These are phyloP conservation scores for Cyrtodaria siliqua DNA, from an alignment of 2,888 invertebrate species.

Conservation along the genomic window DNA sequence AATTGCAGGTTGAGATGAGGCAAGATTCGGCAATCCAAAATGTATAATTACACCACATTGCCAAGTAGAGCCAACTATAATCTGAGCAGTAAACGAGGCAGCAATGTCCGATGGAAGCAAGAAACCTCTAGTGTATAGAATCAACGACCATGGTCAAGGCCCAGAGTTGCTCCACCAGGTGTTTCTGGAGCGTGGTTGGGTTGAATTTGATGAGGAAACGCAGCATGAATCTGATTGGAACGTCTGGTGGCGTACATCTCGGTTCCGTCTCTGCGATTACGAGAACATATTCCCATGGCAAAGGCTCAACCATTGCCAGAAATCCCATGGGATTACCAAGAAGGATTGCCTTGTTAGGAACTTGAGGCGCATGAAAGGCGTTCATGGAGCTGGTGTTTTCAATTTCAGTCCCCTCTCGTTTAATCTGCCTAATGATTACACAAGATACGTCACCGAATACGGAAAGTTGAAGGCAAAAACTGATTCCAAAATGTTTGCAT, in stretches of 20 bases:
- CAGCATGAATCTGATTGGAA: constrained; percentile 89
- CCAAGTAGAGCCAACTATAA: no score
- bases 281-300: constrained; percentile 82
- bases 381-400: constrained; percentile 90
- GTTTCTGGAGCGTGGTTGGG: constrained; percentile 93
- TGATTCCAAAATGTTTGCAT: constrained; percentile 86
- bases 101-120: constrained; percentile 55
- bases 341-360: constrained; percentile 93
- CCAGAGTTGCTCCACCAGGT: constrained; percentile 88
- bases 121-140: constrained; percentile 77
- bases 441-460: constrained; percentile 93
- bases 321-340: constrained; percentile 91
- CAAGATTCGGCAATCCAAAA: no score
- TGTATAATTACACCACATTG: no score
- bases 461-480: constrained; percentile 72
- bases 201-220: constrained; percentile 90
- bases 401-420: constrained; percentile 95
- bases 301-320: constrained; percentile 92
- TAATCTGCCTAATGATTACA: constrained; percentile 94
- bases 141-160: constrained; percentile 83
- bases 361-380: constrained; percentile 91
- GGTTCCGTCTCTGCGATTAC: constrained; percentile 88
- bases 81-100: no score
- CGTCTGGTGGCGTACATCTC: constrained; percentile 93
- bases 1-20: no score